Conservation (phyloP, 1,140 invertebrate species). For the Drosophila pseudoananassae region DNA sequence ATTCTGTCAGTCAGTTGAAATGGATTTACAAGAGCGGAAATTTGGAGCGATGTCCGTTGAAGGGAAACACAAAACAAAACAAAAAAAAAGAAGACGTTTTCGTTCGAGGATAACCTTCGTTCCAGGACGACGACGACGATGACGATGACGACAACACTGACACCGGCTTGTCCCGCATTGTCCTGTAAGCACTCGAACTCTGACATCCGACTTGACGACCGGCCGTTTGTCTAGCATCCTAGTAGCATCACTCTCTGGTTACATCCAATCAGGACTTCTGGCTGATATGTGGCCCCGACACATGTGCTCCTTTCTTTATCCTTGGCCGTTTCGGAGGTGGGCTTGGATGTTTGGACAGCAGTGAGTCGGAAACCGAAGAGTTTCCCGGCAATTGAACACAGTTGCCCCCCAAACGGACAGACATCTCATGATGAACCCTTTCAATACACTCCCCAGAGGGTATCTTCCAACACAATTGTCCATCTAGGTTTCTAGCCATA, state of each 20-base stretch:
- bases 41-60: conserved; percentile 33
- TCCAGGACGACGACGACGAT: neutral
- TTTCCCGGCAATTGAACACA: conserved; percentile 68
- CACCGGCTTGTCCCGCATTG: conserved; percentile 1
- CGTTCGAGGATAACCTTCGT: neutral
- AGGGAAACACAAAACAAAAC: neutral
- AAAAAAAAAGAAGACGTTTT: neutral
- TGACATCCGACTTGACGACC: conserved; percentile 13
- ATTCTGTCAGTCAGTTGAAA: neutral
- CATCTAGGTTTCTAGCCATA: too few relatives aligned
- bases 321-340: neutral
- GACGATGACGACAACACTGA: neutral
- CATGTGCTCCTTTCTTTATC: neutral
- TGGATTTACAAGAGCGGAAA: conserved; percentile 49
- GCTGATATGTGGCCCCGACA: conserved; percentile 35
- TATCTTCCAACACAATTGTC: too few relatives aligned
- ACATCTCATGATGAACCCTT: conserved; percentile 4
- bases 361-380: conserved; percentile 58
- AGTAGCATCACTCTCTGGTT: conserved; percentile 20
- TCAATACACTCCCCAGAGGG: too few relatives aligned
- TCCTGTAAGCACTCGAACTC: conserved; percentile 12
- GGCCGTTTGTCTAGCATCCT: conserved; percentile 28
- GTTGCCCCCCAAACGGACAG: conserved; percentile 24
- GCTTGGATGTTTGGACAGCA: conserved; percentile 53
- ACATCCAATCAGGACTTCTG: conserved; percentile 38